Conservation (phyloP, 2,888 invertebrate genomes). For the Tachina grossa region DNA sequence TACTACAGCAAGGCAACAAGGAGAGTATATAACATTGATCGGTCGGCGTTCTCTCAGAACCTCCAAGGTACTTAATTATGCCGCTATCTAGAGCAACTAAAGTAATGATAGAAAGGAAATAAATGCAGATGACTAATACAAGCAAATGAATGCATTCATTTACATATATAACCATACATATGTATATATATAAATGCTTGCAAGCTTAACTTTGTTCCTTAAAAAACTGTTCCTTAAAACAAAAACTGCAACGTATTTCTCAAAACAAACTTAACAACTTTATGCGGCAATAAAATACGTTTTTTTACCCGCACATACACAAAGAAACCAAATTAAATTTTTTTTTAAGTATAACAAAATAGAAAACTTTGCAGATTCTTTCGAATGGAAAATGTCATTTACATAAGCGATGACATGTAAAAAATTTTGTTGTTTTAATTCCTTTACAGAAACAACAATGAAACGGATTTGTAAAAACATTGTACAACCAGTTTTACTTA, state of each 20-base stretch:
- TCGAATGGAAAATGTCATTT: conserved; percentile 26
- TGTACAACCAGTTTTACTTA: conserved; percentile 2
- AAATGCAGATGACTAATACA: neutral
- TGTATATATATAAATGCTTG: neutral
- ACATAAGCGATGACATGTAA: conserved; percentile 28
- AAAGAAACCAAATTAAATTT: conserved; percentile 19
- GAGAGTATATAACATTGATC: too few relatives aligned
- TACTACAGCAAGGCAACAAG: too few relatives aligned
- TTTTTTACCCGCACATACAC: neutral
- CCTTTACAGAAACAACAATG: neutral
- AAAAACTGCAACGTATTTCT: conserved; percentile 16
- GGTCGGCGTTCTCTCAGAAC: too few relatives aligned
- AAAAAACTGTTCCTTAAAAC: neutral
- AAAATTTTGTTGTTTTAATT: conserved; percentile 8
- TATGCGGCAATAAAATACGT: conserved; percentile 24
- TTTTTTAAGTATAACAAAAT: neutral
- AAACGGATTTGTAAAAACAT: conserved; percentile 10
- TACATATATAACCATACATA: neutral
- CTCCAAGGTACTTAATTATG: too few relatives aligned
- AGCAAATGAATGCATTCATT: neutral
- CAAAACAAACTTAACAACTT: conserved; percentile 30
- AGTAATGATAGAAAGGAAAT: too few relatives aligned
- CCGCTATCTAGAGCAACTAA: neutral
- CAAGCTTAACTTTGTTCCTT: conserved; percentile 32
- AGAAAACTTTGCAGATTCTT: conserved; percentile 21